Base-by-base conservation (phyloP, 2,797 vertebrate genomes). In the Loriculus beryllinus region DNA sequence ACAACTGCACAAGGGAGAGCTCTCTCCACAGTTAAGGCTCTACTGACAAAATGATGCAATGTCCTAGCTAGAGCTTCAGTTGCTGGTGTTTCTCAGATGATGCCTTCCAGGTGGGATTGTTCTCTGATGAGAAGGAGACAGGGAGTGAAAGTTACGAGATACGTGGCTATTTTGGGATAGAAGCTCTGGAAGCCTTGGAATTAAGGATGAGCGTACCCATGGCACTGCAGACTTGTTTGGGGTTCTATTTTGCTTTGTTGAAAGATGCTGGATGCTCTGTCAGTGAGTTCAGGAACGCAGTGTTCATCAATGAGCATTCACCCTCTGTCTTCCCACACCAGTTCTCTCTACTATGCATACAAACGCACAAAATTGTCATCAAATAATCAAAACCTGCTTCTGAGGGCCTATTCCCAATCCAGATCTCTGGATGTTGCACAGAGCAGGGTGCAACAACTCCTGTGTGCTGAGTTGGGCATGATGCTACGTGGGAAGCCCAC, bases 271-370 rank as follows among this genome's bases (percentile, higher is more conserved):
- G 70, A 21, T 17, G 16, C 23, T 57, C 31, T 9, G 64, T 76
- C 39, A 69, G 42, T 0, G 0, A 71, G 23, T 48, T 62, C 56
- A 74, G 31, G 63, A 86, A 5, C 28, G 8, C 2, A 0, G 4
- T 37, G 26, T n/a, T 79, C 23, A 49, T 67, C 43, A 51, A 21
- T 9, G 47, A 35, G 28, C 35, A 67, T 7, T 20, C 18, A 35
- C 13, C 6, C 19, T 63, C 51, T 31, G 2, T 54, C n/a, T 69
- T 54, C 42, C 7, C 20, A 21, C 5, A 3, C 52, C 6, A 2
- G 45, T 51, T 83, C 25, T 82, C 43, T 37, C 11, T 5, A 5
- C 11, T 29, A 4, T 7, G 4, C 14, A 33, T 17, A 40, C 19
- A 47, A 23, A 31, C 3, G 7, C 23, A 42, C 20, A 14, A 25